Conservation (phyloP, 2,113 vertebrate genomes). For the Cottus gobio region DNA sequence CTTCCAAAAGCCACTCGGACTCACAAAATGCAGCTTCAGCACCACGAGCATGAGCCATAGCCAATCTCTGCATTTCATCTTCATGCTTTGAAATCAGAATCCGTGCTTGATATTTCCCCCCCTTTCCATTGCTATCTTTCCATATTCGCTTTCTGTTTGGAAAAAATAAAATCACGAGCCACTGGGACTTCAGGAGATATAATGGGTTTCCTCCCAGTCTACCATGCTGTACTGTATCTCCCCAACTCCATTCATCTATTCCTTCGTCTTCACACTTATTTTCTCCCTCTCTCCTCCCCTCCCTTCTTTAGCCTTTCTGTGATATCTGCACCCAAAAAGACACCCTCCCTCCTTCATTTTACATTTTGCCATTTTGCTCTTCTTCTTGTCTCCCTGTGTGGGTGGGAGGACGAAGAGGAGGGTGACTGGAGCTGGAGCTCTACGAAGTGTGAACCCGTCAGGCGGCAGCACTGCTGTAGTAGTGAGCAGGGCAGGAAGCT, state of each 20-base stretch:
- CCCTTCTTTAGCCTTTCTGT: slow-evolving; percentile 3
- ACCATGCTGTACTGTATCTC: background rate
- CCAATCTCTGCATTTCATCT: slow-evolving; percentile 16
- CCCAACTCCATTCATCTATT: background rate
- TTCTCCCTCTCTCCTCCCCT: background rate
- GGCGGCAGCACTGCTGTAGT: background rate
- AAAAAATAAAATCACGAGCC: background rate
- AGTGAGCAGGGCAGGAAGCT: background rate
- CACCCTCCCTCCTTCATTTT: background rate
- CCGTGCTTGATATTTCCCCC: background rate
- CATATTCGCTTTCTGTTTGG: slow-evolving; percentile 6
- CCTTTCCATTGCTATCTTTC: slow-evolving; percentile 4
- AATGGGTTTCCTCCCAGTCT: background rate
- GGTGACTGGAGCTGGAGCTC: background rate
- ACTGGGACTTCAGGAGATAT: slow-evolving; percentile 4
- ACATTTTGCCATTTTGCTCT: slow-evolving; percentile 6
- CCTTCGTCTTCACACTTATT: slow-evolving; percentile 2
- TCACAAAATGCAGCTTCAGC: slow-evolving; percentile 8
- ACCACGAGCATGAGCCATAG: background rate
- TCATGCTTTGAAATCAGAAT: slow-evolving; percentile 19
- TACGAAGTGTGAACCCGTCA: slow-evolving; percentile 8
- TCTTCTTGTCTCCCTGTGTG: slow-evolving; percentile 11
- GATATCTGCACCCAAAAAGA: slow-evolving; percentile 9
- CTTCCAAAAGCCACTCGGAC: background rate
- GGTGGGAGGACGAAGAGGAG: slow-evolving; percentile 9